A percentile compares a stretch with the other conserved stretches of the same genome.
Conservation (phyloP, 2,113 vertebrate genomes). For the Rhodinocichla rosea region DNA sequence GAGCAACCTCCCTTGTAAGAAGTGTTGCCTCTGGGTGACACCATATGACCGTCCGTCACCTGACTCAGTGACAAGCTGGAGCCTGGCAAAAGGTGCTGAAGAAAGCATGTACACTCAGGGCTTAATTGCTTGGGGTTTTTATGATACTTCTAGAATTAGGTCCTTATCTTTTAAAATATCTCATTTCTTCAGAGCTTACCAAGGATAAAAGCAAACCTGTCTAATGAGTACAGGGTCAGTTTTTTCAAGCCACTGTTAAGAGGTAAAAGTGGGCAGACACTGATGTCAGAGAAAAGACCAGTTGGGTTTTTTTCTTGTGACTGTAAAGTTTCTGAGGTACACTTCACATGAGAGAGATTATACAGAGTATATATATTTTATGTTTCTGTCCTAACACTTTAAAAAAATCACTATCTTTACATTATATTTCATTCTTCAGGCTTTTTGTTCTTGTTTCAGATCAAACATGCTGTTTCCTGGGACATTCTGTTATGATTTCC, state of each 20-base stretch:
- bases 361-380: background rate
- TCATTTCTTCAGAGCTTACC: background rate
- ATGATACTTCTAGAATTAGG: background rate
- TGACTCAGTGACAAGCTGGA: constrained; percentile 46
- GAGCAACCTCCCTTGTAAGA: constrained; percentile 11
- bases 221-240: background rate
- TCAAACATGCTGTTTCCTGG: background rate
- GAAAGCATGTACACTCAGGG: background rate
- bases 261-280: background rate
- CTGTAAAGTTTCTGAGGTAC: background rate
- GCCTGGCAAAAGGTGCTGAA: constrained; percentile 43
- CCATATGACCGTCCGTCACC: background rate
- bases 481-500: background rate
- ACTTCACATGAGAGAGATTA: background rate
- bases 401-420: background rate
- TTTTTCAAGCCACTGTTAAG: background rate
- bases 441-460: background rate
- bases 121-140: background rate
- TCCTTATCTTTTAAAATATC: background rate
- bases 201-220: background rate
- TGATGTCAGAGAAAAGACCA: background rate
- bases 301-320: background rate
- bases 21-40: constrained; percentile 9
- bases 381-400: background rate
- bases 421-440: background rate